phyloP scores from a whole-genome alignment of 1,140 invertebrate genomes.

The Pristionchus pacificus region DNA sequence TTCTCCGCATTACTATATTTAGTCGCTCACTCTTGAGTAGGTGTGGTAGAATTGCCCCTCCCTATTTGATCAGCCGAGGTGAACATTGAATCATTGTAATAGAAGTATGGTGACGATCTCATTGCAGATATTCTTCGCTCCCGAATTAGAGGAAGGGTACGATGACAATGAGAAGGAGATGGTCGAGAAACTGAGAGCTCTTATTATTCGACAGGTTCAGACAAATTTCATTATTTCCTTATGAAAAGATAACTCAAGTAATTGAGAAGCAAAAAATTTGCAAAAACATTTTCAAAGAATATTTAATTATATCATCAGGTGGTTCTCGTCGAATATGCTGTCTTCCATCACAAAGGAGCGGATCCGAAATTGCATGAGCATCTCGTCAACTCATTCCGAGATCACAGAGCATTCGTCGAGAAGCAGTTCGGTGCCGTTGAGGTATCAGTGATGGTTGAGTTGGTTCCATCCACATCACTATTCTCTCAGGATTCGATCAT shows the following conservation, averaged over 20 bases:
- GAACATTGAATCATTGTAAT: too few species aligned
- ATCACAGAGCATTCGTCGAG: not conserved
- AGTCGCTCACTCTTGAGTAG: too few species aligned
- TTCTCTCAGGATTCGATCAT: not conserved
- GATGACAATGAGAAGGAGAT: not conserved
- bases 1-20: too few species aligned
- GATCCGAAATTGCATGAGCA: not conserved
- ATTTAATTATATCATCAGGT: not conserved
- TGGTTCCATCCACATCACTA: not conserved
- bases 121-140: not conserved
- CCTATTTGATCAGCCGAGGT: not conserved
- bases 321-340: not conserved
- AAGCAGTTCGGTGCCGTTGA: not conserved
- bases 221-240: not conserved
- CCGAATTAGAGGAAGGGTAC: not conserved
- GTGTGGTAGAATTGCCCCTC: too few species aligned
- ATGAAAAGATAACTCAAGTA: not conserved
- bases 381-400: not conserved
- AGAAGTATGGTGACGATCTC: too few species aligned
- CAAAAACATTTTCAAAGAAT: not conserved
- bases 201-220: not conserved
- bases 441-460: not conserved
- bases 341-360: not conserved
- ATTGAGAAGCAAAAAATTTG: too few species aligned
- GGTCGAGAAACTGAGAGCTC: not conserved